Conservation (phyloP, 2,888 invertebrate genomes). For the Amitus sp. region DNA sequence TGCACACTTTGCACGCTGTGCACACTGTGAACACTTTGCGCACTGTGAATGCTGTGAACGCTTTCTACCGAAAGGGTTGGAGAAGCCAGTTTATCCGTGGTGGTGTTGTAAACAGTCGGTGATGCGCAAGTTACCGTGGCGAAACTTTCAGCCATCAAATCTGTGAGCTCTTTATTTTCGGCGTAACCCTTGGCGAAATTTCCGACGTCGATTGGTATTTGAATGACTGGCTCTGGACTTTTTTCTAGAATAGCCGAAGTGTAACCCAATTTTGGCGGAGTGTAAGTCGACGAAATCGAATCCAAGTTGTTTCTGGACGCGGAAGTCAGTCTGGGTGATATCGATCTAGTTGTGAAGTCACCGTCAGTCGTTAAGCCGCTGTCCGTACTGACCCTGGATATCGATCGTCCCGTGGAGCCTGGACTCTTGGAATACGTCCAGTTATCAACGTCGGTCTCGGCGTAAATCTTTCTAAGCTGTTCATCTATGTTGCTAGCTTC, state of each 20-base stretch:
- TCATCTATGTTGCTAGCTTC: constrained; percentile 76
- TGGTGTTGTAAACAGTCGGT: constrained; percentile 68
- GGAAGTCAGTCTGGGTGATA: constrained; percentile 60
- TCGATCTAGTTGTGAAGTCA: constrained; percentile 66
- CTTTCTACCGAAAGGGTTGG: constrained; percentile 72
- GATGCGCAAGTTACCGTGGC: constrained; percentile 68
- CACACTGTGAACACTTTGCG: constrained; percentile 51
- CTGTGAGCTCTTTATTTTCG: constrained; percentile 66
- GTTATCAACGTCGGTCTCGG: constrained; percentile 71
- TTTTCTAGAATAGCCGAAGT: constrained; percentile 73
- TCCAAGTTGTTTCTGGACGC: constrained; percentile 58
- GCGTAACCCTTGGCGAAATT: constrained; percentile 70
- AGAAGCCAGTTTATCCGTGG: constrained; percentile 70
- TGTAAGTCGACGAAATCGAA: constrained; percentile 56
- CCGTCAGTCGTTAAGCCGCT: constrained; percentile 72
- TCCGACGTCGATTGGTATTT: constrained; percentile 70
- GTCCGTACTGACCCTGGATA: constrained; percentile 68
- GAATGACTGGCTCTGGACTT: constrained; percentile 57
- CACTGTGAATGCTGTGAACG: constrained; percentile 56
- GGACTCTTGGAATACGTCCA: constrained; percentile 78
- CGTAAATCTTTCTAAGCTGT: constrained; percentile 75
- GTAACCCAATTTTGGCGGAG: constrained; percentile 69
- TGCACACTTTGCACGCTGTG: constrained; percentile 51
- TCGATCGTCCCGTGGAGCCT: constrained; percentile 64
- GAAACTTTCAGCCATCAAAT: constrained; percentile 67